Base-by-base conservation (phyloP, 1,140 invertebrate genomes). In the Hylaeus volcanicus region DNA sequence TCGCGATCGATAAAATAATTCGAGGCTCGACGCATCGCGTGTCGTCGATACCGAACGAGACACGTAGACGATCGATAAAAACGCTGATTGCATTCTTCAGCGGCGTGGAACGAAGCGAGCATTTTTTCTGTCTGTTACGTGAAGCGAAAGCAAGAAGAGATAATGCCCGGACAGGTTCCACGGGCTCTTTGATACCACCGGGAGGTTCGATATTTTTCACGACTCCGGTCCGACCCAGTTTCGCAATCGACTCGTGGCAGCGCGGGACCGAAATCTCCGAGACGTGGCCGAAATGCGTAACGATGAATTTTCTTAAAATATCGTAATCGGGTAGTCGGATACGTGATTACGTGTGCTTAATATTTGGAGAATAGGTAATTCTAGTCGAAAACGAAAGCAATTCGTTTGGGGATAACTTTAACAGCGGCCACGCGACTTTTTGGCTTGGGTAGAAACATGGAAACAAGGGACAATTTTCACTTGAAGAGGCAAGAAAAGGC, bases 61-160 rank as follows among this genome's bases (percentile, higher is more conserved):
- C 75, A 63, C 56, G 58, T 53, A 61, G 68, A 26, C 48, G 5
- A 43, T 2, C 3, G 3, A 48, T 53, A 81, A 81, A 69, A 69
- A 76, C 15, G 48, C 48, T 69, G 39, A 68, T 81, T 75, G 55
- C 41, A 55, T 81, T 64, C 48, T 53, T 69, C 60, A 74, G 1
- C 61, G 77, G 39, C 53, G 51, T 65, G 70, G 60, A 63, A 79
- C 60, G 58, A 37, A 55, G 69, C 8, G 64, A 51, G 74, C 53
- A 37, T 69, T 51, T 43, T 26, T 41, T 14, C 14, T n/a, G 6
- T 26, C 26, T 12, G 61, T 74, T 79, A 63, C 61, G 41, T 45
- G 70, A 55, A 45, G 41, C 71, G 70, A 79, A 65, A 73, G 70
- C 77, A 58, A 64, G 70, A 74, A 51, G 51, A 56, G 61, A 79